Evolutionary conservation across 2,888 invertebrate genomes (phyloP), one percentile per base, ranked within the genome.

Genomic region (Chymomyza fuscimana): DNA sequence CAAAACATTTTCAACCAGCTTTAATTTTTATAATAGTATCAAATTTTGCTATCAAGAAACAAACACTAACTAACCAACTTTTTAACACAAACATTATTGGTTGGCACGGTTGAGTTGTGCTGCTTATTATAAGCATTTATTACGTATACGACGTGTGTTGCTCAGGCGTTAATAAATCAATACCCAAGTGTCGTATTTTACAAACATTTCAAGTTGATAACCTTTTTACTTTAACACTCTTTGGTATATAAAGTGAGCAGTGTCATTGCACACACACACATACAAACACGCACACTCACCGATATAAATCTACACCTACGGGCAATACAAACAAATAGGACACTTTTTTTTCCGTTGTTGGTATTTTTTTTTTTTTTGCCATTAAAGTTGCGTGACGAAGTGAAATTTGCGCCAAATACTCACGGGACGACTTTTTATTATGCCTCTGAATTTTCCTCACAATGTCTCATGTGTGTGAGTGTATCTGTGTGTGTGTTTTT

Each of bases 131-230:
- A 46, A 12, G 6, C 40, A 46, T 46, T 72, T 68, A 76, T 76
- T 76, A 70, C 76, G 76, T 70, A 76, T 76, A 76, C 76, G 76
- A 76, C 76, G 73, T 76, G 76, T 76, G 76, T 76, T 63, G 69
- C 51, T 15, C 15, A 52, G 59, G 76, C 73, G 78, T 86, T 80
- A 86, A 86, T 85, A 85, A 86, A 85, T 85, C 85, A 85, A 85
- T 85, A 85, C 81, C 73, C 80, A 61, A 61, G 74, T 78, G 78
- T 78, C 74, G 79, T 79, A 78, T 79, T 84, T 78, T 82, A 77
- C 80, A 80, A 81, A 77, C 79, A 86, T 87, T 87, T 78, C 66
- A 78, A 70, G 78, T 84, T 86, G 85, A 85, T 87, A 87, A 87
- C 83, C 83, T 84, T 87, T 84, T 87, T 81, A 76, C 75, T 79